These are phyloP conservation scores for Hirtodrosophila alboralis DNA, from an alignment of 2,888 invertebrate genomes.

Conservation along the genomic window DNA sequence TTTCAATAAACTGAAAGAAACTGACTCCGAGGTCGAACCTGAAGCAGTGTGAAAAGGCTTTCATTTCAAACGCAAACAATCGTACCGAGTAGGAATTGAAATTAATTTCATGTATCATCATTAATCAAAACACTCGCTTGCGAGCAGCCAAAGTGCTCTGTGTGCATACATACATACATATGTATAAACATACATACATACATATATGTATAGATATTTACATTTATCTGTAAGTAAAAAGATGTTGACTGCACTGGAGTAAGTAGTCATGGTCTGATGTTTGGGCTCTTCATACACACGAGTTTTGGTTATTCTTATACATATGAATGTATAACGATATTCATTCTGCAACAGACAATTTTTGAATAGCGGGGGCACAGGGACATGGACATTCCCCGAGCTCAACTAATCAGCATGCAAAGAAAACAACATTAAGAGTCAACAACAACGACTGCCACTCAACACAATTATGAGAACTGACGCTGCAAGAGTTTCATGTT, in stretches of 20 bases:
- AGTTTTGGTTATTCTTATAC: slow-evolving; percentile 16
- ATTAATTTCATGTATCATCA: slow-evolving; percentile 84
- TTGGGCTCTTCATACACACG: slow-evolving; percentile 46
- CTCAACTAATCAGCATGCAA: slow-evolving; percentile 80
- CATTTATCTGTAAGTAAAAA: slow-evolving; percentile 46
- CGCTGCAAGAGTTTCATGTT: slow-evolving; percentile 77
- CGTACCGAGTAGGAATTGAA: slow-evolving; percentile 81
- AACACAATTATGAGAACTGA: slow-evolving; percentile 81
- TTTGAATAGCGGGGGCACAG: slow-evolving; percentile 33
- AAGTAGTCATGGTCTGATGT: slow-evolving; percentile 56
- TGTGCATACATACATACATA: slow-evolving; percentile 24
- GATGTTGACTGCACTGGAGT: slow-evolving; percentile 49
- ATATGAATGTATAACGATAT: slow-evolving; percentile 67
- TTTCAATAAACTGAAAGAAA: slow-evolving; percentile 28
- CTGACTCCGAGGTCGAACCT: slow-evolving; percentile 30
- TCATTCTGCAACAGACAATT: slow-evolving; percentile 69
- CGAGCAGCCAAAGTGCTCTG: slow-evolving; percentile 54
- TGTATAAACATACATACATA: slow-evolving; percentile 1
- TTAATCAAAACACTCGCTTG: slow-evolving; percentile 82
- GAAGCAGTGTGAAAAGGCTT: slow-evolving; percentile 75
- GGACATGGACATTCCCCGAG: slow-evolving; percentile 64
- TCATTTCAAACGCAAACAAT: slow-evolving; percentile 78
- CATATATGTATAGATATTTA: slow-evolving; percentile 9
- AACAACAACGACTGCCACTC: slow-evolving; percentile 76
- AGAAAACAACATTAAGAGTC: slow-evolving; percentile 79